A percentile compares a stretch with the other conserved stretches of the same genome.
These are phyloP conservation scores for Drosophila meridiana DNA, from an alignment of 2,888 invertebrate genomes.

Conservation along the genomic window DNA sequence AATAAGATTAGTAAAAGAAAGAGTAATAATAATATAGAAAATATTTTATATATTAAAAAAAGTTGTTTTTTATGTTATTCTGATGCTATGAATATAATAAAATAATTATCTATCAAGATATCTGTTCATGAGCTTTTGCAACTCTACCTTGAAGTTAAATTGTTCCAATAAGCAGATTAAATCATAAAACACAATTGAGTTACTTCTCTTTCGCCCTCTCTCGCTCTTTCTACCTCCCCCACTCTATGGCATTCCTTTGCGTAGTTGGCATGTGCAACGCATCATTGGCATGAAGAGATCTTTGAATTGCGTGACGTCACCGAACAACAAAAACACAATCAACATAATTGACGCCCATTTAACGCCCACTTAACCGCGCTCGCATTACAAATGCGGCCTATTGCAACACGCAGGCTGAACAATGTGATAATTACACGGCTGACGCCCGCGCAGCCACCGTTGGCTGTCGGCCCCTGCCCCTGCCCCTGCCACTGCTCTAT, in stretches of 20 bases:
- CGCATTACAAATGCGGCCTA: conserved; percentile 53
- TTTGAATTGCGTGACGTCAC: conserved; percentile 15
- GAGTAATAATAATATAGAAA: too few species aligned
- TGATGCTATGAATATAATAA: neutral
- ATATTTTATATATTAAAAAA: too few species aligned
- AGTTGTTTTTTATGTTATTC: too few species aligned
- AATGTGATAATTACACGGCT: conserved; percentile 75
- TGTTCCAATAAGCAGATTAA: neutral
- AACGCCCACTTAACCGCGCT: conserved; percentile 65
- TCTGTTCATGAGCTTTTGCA: neutral
- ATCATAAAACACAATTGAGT: neutral
- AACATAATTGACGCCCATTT: conserved; percentile 59
- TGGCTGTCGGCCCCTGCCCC: too few species aligned
- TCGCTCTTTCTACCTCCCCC: neutral
- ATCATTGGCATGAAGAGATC: neutral
- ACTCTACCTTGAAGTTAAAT: neutral
- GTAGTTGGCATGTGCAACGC: neutral
- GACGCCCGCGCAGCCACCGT: conserved; percentile 59
- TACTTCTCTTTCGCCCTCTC: neutral
- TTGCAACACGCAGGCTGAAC: conserved; percentile 49
- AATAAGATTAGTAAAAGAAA: too few species aligned
- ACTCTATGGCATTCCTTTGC: neutral
- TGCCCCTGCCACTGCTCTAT: too few species aligned
- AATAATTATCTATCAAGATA: neutral
- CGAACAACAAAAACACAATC: conserved; percentile 1